Evolutionary conservation across 2,888 invertebrate species (phyloP).

Genomic region (Drosophila mimica): DNA sequence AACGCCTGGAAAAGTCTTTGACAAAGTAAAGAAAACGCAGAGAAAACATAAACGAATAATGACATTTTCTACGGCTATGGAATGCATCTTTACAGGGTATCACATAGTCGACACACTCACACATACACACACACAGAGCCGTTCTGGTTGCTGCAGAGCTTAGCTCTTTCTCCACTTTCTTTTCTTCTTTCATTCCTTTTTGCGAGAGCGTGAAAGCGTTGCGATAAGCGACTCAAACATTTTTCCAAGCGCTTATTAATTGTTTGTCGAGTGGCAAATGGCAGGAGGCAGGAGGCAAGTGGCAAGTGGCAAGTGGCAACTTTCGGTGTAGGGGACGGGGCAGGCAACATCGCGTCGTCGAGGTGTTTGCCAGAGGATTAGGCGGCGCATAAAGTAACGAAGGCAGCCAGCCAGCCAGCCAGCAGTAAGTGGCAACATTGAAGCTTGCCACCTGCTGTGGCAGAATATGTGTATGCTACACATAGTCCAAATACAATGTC

Average conservation of each 20-base stretch:
- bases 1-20: background rate
- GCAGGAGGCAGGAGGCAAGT: slow-evolving; percentile 36
- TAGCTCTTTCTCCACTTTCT: background rate
- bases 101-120: background rate
- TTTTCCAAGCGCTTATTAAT: slow-evolving; percentile 76
- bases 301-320: slow-evolving; percentile 41
- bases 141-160: background rate
- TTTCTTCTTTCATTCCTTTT: background rate
- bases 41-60: background rate
- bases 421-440: background rate
- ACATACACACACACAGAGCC: background rate
- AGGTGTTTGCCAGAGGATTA: slow-evolving; percentile 73
- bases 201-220: slow-evolving; percentile 62
- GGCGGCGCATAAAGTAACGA: slow-evolving; percentile 14
- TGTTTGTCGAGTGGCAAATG: slow-evolving; percentile 64
- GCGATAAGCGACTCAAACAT: slow-evolving; percentile 77
- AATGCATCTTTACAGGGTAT: background rate
- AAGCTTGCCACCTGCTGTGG: slow-evolving; percentile 31
- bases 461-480: background rate
- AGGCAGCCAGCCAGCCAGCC: background rate
- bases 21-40: background rate
- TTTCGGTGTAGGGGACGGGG: slow-evolving; percentile 3
- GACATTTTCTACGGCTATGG: background rate
- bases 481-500: slow-evolving; percentile 6
- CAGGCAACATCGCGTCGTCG: background rate